Percentiles rank a stretch among this genome's conserved stretches.
phyloP scores from a whole-genome alignment of 2,888 invertebrate species.

The Yponomeuta plumbellus region DNA sequence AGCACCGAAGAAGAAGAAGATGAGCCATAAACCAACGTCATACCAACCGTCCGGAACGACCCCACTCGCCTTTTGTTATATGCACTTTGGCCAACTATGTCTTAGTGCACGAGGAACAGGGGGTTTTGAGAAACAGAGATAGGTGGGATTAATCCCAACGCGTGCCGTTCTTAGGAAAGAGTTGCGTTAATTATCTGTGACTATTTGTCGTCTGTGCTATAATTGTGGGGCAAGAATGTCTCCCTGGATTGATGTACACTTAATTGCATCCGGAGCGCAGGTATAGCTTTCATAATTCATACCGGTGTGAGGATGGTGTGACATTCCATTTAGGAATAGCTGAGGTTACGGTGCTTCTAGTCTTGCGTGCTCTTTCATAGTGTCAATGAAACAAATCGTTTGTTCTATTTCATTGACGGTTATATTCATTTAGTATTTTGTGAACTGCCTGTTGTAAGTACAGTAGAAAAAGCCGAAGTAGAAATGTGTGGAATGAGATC shows the following conservation, averaged over 20 bases:
- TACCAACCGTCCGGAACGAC: too few species aligned
- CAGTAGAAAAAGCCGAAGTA: too few species aligned
- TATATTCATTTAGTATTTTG: too few species aligned
- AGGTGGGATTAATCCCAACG: too few species aligned
- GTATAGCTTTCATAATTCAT: not conserved
- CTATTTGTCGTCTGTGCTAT: not conserved
- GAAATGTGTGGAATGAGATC: too few species aligned
- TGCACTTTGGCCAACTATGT: too few species aligned
- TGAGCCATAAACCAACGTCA: too few species aligned
- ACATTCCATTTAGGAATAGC: not conserved
- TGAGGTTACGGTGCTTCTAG: not conserved
- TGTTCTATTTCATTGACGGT: not conserved
- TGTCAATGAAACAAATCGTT: not conserved
- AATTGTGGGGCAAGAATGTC: not conserved
- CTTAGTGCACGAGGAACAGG: too few species aligned
- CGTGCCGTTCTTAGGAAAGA: not conserved
- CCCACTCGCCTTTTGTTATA: too few species aligned
- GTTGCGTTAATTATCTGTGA: not conserved
- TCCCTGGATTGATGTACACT: not conserved
- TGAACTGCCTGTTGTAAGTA: too few species aligned
- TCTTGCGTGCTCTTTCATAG: not conserved
- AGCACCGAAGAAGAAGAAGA: too few species aligned
- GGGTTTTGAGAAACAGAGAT: too few species aligned
- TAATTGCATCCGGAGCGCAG: not conserved
- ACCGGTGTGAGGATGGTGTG: not conserved